Evolutionary conservation across 2,113 vertebrate species (phyloP).

Genomic region (Apus apus): DNA sequence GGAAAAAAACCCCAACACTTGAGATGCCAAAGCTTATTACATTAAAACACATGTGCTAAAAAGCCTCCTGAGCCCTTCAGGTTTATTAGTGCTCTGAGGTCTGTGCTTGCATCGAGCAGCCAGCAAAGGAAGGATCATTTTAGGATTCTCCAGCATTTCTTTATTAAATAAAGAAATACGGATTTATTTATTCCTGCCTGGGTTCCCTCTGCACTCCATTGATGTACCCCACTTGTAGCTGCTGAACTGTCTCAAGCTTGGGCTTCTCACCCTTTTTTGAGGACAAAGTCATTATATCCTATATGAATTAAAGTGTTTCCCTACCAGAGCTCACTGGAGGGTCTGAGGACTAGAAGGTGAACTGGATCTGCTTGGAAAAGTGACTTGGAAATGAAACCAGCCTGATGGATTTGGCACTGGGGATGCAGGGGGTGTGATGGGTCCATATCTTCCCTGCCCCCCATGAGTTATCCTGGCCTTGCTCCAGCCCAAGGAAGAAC

Average conservation of each 20-base stretch:
- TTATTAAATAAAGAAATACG: too few species aligned
- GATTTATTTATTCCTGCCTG: not conserved
- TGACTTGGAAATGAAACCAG: not conserved
- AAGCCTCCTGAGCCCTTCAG: not conserved
- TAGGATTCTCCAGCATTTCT: not conserved
- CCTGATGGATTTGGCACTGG: not conserved
- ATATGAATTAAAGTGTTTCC: not conserved
- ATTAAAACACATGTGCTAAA: not conserved
- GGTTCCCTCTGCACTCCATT: rapidly evolving
- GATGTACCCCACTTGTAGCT: not conserved
- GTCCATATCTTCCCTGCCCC: not conserved
- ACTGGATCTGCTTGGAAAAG: not conserved
- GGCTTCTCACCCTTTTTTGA: not conserved
- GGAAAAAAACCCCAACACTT: not conserved
- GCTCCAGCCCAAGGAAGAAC: not conserved
- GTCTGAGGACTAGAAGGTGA: not conserved
- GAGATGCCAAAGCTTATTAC: not conserved
- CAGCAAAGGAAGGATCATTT: not conserved
- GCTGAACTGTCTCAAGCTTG: not conserved
- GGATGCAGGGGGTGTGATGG: not conserved
- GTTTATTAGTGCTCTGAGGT: not conserved
- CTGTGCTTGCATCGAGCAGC: not conserved
- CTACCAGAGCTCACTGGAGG: not conserved
- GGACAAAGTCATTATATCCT: not conserved
- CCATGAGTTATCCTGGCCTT: not conserved